Base-by-base conservation (phyloP, 2,888 invertebrate species). In the Seladonia tumulorum region DNA sequence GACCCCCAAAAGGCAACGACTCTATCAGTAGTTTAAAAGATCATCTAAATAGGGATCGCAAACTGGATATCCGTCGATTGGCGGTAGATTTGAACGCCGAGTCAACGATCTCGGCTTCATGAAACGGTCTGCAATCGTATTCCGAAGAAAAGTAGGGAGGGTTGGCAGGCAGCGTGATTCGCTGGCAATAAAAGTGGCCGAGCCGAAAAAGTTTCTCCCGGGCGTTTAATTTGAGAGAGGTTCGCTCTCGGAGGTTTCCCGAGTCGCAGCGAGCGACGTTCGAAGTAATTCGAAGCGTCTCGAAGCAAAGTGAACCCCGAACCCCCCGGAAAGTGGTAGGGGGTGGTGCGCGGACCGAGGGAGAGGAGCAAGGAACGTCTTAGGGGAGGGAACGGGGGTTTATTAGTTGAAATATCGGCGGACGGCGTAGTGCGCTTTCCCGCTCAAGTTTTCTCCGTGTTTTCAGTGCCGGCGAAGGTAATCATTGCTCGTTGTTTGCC, bases 381-480 rank as follows among this genome's bases (percentile, higher is more conserved):
- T 29, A 16, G 77, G 66, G 45, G 10, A 14, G 53, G 53, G n/a
- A n/a, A n/a, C n/a, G n/a, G 10, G 8, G 29, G 63, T 71, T 78
- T 57, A 78, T 78, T 78, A 78, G 78, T 71, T 71, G 79, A 73
- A 73, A 79, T 47, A 73, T 66, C 74, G 78, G 63, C 16, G 39
- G 63, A n/a, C 29, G 66, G 25, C n/a, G 49, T 42, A 14, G 16
- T 57, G 12, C 57, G 10, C 12, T n/a, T 49, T 18, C 25, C 42
- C 42, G 63, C 63, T 8, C 77, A 81, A 77, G 72, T 82, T 82
- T 76, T 66, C 66, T 39, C 49, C 14, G 35, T 39, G n/a, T 57
- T 12, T 25, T 60, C 39, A 35, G 22, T n/a, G 10, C 10, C 72
- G 25, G 14, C 4, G 22, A n/a, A 22, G n/a, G 42, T 60, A 77